Conservation (phyloP, 2,797 vertebrate genomes). For the Delichon dasypus region DNA sequence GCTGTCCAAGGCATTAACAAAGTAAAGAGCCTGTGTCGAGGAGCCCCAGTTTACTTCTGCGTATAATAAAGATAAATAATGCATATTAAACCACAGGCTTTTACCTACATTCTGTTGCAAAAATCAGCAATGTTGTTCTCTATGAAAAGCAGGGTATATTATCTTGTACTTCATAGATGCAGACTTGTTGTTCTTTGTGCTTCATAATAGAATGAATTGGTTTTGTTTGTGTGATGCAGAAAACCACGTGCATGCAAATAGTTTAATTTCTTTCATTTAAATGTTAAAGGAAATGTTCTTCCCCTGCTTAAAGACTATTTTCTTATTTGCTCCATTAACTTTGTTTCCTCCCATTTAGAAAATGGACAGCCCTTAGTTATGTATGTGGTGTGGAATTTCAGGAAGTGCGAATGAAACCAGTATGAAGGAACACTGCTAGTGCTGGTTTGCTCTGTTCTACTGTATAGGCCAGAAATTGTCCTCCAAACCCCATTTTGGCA, state of each 20-base stretch:
- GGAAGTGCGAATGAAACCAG: neutral
- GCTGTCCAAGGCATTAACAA: conserved; percentile 88
- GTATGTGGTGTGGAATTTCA: neutral
- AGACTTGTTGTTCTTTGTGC: neutral
- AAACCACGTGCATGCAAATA: neutral
- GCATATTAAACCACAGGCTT: neutral
- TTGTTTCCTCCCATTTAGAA: neutral
- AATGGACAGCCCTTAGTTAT: neutral
- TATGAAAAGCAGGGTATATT: neutral
- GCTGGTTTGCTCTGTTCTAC: neutral
- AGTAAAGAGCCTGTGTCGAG: conserved; percentile 93
- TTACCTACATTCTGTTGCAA: neutral
- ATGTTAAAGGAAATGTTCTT: neutral
- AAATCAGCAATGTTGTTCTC: neutral
- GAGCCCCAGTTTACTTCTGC: conserved; percentile 98
- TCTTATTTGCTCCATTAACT: neutral
- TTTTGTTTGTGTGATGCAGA: neutral
- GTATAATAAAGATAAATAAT: conserved; percentile 15
- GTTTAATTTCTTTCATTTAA: neutral
- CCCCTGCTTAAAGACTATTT: neutral
- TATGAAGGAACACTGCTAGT: neutral
- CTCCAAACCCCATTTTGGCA: neutral
- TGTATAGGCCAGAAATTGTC: neutral
- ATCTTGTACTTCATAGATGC: neutral
- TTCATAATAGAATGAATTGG: neutral